These are phyloP conservation scores for Chiloscyllium punctatum DNA, from an alignment of 2,797 vertebrate species.

Conservation along the genomic window DNA sequence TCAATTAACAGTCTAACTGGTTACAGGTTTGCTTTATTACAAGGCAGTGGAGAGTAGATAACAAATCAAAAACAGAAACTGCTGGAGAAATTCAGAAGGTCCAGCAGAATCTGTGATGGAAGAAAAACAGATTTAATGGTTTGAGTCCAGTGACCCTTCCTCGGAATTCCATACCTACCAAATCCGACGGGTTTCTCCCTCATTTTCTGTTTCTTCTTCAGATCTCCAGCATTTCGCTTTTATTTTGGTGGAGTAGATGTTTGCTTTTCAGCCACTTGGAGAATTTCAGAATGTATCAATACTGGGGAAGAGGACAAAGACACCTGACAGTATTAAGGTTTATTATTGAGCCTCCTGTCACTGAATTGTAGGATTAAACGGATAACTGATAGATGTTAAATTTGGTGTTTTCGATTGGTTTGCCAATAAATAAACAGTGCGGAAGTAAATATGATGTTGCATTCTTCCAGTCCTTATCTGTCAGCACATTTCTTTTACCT, in stretches of 20 bases:
- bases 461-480: not conserved
- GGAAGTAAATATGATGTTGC: not conserved
- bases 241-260: not conserved
- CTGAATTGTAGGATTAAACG: not conserved
- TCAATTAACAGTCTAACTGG: not conserved
- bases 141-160: no score
- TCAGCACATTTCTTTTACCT: no score
- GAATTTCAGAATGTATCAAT: not conserved
- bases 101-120: no score
- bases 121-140: no score
- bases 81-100: no score
- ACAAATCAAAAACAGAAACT: no score
- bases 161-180: no score
- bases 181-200: no score
- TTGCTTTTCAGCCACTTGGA: not conserved
- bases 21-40: not conserved
- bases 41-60: no score
- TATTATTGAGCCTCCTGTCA: not conserved
- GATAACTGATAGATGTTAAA: not conserved
- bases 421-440: not conserved
- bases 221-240: no score
- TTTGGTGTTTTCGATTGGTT: not conserved
- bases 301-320: not conserved
- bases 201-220: no score
- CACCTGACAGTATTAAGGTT: not conserved